phyloP scores from a whole-genome alignment of 2,113 vertebrate species.

The Clarias batrachus region DNA sequence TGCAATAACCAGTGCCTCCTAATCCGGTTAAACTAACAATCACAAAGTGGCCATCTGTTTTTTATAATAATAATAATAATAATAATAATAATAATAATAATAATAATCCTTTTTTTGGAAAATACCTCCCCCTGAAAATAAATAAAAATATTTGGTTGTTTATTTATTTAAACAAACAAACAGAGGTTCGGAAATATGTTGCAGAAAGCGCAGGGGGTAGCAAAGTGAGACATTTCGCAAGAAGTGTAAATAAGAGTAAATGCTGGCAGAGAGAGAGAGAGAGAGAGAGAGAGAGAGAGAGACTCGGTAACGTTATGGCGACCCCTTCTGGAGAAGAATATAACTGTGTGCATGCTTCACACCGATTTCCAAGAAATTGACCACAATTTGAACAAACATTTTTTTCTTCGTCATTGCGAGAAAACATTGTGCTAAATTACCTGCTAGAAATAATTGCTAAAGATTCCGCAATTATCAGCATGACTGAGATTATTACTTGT shows the following conservation, averaged over 20 bases:
- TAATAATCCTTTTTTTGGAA: too few species aligned
- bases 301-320: constrained; percentile 72
- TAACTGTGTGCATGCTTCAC: constrained; percentile 52
- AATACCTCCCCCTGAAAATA: background rate
- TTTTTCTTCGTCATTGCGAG: background rate
- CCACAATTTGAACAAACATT: background rate
- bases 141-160: background rate
- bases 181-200: constrained; percentile 55
- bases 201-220: constrained; percentile 65
- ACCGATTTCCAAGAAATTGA: background rate
- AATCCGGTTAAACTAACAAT: constrained; percentile 79
- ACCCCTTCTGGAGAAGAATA: constrained; percentile 82
- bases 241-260: constrained; percentile 67
- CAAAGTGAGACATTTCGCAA: constrained; percentile 73
- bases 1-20: constrained; percentile 79
- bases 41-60: constrained; percentile 60
- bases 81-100: too few species aligned
- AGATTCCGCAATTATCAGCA: background rate
- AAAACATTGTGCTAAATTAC: background rate
- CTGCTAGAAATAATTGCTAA: background rate
- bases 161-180: constrained; percentile 27
- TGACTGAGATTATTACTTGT: background rate
- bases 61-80: too few species aligned
- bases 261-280: constrained; percentile 40
- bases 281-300: constrained; percentile 41